These are phyloP conservation scores for Manis pentadactyla DNA, from an alignment of 2,797 vertebrate genomes.

Conservation along the genomic window DNA sequence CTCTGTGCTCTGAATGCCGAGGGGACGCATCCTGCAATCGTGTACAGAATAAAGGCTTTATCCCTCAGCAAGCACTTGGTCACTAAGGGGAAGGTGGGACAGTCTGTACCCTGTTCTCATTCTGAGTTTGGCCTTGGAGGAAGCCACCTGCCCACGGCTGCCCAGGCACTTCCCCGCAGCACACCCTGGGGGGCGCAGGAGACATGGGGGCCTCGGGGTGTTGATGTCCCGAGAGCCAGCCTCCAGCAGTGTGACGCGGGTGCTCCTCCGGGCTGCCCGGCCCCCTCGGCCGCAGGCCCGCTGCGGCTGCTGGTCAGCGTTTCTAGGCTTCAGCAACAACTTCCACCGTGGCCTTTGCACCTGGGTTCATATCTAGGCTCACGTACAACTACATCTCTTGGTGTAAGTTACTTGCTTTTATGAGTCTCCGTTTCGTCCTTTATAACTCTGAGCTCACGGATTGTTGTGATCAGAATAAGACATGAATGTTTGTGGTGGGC, in stretches of 20 bases:
- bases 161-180: rapidly evolving
- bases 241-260: background rate
- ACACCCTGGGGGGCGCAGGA: rapidly evolving
- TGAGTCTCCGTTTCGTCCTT: background rate
- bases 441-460: background rate
- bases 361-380: background rate
- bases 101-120: background rate
- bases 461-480: background rate
- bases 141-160: too few relatives aligned
- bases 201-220: rapidly evolving
- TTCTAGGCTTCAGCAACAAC: background rate
- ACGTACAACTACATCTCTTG: background rate
- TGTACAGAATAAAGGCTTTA: background rate
- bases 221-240: background rate
- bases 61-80: background rate
- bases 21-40: background rate
- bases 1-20: background rate
- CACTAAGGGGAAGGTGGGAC: background rate
- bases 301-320: too few relatives aligned
- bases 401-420: background rate
- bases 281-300: background rate
- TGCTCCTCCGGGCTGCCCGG: background rate
- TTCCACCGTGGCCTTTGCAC: background rate
- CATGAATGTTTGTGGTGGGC: background rate
- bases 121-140: background rate